Conservation (phyloP, 2,797 vertebrate genomes). For the Columba guinea region DNA sequence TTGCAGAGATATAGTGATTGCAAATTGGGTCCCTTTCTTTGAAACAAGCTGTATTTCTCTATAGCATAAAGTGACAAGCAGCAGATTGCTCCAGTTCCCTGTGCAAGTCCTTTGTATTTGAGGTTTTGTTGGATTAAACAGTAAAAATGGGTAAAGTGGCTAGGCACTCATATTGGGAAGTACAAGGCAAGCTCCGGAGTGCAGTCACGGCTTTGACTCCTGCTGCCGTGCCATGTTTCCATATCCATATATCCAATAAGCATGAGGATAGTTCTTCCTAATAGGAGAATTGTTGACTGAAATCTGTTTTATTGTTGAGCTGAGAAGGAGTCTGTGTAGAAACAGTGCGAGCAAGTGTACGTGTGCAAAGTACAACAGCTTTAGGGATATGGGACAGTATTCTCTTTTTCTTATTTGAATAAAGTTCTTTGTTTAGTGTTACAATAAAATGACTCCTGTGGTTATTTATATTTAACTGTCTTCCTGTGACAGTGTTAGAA, state of each 20-base stretch:
- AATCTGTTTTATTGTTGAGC: not conserved
- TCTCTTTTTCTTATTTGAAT: not conserved
- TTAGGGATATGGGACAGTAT: not conserved
- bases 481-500: not conserved
- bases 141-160: not conserved
- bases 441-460: not conserved
- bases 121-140: not conserved
- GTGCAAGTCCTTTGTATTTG: not conserved
- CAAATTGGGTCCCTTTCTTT: no score
- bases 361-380: not conserved
- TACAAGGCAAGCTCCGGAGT: not conserved
- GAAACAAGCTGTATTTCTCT: not conserved
- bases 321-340: not conserved
- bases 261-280: not conserved
- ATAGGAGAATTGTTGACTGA: not conserved
- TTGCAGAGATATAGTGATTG: no score
- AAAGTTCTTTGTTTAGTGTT: not conserved
- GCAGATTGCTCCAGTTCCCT: not conserved
- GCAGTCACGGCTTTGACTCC: not conserved
- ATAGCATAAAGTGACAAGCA: not conserved
- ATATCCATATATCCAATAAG: not conserved
- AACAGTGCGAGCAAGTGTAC: fast-evolving
- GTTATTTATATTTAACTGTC: slow-evolving; percentile 7
- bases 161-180: not conserved
- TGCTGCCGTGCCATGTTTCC: not conserved